Base-by-base conservation (phyloP, 2,888 invertebrate genomes). In the Hemicrepidius hirtus region DNA sequence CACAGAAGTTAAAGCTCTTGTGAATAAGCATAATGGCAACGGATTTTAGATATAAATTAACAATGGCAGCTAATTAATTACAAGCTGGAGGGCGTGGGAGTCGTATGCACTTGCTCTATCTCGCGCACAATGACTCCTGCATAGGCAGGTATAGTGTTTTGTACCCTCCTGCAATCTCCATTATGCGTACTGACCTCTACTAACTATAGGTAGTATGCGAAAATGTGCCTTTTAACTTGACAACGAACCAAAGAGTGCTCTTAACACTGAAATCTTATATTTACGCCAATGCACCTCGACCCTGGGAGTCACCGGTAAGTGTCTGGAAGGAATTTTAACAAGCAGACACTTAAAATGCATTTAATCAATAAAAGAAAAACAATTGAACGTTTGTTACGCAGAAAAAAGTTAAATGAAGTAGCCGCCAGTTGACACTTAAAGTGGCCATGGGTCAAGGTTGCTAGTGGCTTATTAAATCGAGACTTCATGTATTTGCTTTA, bases 11-110 rank as follows among this genome's bases (percentile, higher is more conserved):
- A 20, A 32, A 55, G 32, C 13, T 55, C 32, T 20, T 12, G 37
- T 12, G 35, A 37, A 53, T 35, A 37, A 59, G 55, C 68, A 46
- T 59, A 68, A 59, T 57, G 59, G 68, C 57, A 60, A 60, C 46
- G 46, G 57, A 68, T 68, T 59, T 68, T 60, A 59, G 59, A 68
- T 44, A 68, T 68, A 59, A 59, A 68, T 68, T 68, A 57, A 68
- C 68, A 68, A 68, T 57, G 68, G 68, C 57, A 57, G 44, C 59
- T 68, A 68, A 68, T 68, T 68, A 68, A 68, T 68, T 59, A 68
- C 57, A 32, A 28, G 46, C 44, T 44, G 53, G 59, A 60, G 49
- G 59, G 57, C 59, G 68, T 68, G 68, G 68, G 68, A 68, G 68
- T 68, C 41, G 59, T 49, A 57, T 68, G 59, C 57, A 68, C 68